phyloP scores from a whole-genome alignment of 2,888 invertebrate genomes.

The Cremastinae sp. region DNA sequence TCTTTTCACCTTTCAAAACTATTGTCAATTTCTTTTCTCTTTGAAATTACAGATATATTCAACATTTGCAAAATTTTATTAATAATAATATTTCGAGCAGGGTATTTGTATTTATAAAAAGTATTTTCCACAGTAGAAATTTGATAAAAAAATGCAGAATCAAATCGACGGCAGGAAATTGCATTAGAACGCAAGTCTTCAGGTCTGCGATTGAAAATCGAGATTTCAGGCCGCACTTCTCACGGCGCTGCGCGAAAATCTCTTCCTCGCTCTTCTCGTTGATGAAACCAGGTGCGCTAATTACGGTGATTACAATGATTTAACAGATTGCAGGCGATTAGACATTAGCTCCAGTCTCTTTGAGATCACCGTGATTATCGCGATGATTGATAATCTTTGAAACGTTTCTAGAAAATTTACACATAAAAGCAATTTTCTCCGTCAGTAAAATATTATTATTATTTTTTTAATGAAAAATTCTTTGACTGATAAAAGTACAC shows the following conservation, averaged over 20 bases:
- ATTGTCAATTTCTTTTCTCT: background rate
- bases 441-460: constrained; percentile 4
- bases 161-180: no score
- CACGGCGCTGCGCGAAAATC: constrained; percentile 36
- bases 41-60: no score
- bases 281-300: constrained; percentile 17
- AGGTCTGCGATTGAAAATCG: constrained; percentile 63
- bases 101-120: no score
- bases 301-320: constrained; percentile 55
- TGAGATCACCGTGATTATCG: constrained; percentile 44
- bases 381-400: constrained; percentile 51
- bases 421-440: constrained; percentile 16
- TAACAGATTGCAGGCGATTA: constrained; percentile 64
- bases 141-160: no score
- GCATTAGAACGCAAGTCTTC: constrained; percentile 13
- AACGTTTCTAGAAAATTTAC: no score
- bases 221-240: constrained; percentile 62
- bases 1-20: background rate
- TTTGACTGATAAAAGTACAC: background rate
- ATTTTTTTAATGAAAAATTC: background rate
- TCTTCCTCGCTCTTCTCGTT: background rate
- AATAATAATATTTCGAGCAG: no score
- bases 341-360: constrained; percentile 52
- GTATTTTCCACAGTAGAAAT: no score
- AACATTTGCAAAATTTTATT: background rate